Evolutionary conservation across 2,797 vertebrate species (phyloP).

Genomic region (Peromyscus melanophrys): DNA sequence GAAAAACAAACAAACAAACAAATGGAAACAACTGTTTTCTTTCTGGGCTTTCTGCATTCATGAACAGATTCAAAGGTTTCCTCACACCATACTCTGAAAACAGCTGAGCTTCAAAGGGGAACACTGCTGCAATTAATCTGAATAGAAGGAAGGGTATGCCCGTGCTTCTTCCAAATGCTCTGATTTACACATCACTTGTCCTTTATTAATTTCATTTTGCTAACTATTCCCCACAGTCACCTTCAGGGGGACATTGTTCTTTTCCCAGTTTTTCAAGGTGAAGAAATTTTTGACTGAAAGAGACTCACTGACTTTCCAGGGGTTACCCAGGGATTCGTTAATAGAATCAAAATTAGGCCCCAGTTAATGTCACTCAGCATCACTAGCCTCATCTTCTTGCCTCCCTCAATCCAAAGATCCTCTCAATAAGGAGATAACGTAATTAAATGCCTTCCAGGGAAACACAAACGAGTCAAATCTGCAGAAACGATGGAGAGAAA

Average conservation of each 20-base stretch:
- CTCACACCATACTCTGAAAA: neutral
- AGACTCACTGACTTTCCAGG: conserved; percentile 69
- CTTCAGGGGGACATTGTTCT: conserved; percentile 60
- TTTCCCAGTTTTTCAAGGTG: conserved; percentile 68
- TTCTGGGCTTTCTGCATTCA: neutral
- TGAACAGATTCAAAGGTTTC: conserved; percentile 37
- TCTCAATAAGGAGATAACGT: conserved; percentile 77
- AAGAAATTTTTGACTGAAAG: conserved; percentile 71
- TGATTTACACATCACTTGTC: conserved; percentile 42
- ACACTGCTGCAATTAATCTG: neutral
- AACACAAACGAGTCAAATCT: conserved; percentile 75
- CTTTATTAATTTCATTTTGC: conserved; percentile 76
- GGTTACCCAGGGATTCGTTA: conserved; percentile 79
- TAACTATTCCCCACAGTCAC: conserved; percentile 61
- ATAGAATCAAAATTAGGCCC: conserved; percentile 75
- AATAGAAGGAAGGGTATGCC: neutral
- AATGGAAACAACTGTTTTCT: neutral
- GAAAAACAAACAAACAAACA: neutral
- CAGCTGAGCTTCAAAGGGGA: conserved; percentile 13
- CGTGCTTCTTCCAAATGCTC: conserved; percentile 17
- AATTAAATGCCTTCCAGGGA: conserved; percentile 77
- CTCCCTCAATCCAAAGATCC: conserved; percentile 60
- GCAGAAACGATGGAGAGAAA: conserved; percentile 71
- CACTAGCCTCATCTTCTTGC: conserved; percentile 55
- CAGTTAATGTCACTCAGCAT: conserved; percentile 71